Evolutionary conservation across 1,140 invertebrate species (phyloP).

Genomic region (Galleria mellonella): DNA sequence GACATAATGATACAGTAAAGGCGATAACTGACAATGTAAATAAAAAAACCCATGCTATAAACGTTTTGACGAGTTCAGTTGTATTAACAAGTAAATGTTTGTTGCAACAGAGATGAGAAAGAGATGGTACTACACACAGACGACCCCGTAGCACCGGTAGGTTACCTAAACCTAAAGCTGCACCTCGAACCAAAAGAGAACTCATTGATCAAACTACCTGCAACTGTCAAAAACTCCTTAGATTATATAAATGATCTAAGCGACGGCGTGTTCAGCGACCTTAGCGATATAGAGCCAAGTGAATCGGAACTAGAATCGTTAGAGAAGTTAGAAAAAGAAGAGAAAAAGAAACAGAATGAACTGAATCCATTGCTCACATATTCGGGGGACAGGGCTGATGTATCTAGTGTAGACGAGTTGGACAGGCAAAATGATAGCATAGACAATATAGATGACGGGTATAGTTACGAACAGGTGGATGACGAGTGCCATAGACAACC

Average conservation of each 20-base stretch:
- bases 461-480: constrained; percentile 41
- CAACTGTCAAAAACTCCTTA: constrained; percentile 73
- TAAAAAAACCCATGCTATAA: not conserved
- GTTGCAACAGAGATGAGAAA: constrained; percentile 85
- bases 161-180: constrained; percentile 92
- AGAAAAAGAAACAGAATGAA: constrained; percentile 62
- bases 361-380: constrained; percentile 60
- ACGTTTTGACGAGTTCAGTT: not conserved
- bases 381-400: constrained; percentile 42
- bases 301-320: constrained; percentile 76
- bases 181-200: constrained; percentile 82
- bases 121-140: constrained; percentile 92
- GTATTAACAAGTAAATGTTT: constrained; percentile 10
- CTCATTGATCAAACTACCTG: constrained; percentile 63
- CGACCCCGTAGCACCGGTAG: constrained; percentile 94
- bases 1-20: too few relatives aligned
- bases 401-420: constrained; percentile 24
- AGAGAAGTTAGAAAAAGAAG: constrained; percentile 70
- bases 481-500: constrained; percentile 37
- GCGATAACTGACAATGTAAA: too few relatives aligned
- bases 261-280: constrained; percentile 77
- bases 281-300: constrained; percentile 76
- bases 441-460: constrained; percentile 37
- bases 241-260: constrained; percentile 77
- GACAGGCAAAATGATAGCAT: constrained; percentile 42